Evolutionary conservation across 1,140 invertebrate genomes (phyloP).

Genomic region (Aleiodes sp.): DNA sequence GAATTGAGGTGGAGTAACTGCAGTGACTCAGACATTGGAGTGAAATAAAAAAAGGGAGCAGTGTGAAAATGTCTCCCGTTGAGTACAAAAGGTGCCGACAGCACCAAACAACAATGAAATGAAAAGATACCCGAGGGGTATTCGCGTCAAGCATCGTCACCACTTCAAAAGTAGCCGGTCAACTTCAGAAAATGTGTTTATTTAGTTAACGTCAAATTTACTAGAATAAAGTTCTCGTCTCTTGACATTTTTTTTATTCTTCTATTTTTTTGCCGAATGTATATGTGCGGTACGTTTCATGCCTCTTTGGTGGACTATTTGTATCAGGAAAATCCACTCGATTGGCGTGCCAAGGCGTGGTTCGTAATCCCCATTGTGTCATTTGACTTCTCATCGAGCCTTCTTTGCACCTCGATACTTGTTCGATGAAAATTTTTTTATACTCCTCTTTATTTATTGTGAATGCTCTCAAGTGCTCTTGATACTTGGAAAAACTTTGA

Average conservation of each 20-base stretch:
- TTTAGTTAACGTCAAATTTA: slow-evolving; percentile 66
- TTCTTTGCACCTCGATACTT: neutral
- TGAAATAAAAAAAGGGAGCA: neutral
- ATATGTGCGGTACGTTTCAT: slow-evolving; percentile 25
- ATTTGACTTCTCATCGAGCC: slow-evolving; percentile 34
- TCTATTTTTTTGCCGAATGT: neutral
- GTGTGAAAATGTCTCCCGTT: neutral
- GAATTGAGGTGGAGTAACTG: neutral
- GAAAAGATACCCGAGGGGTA: slow-evolving; percentile 34
- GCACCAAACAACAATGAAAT: slow-evolving; percentile 40
- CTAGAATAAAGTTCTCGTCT: slow-evolving; percentile 38
- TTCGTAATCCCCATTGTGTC: slow-evolving; percentile 44
- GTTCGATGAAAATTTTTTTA: slow-evolving; percentile 10
- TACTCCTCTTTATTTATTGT: neutral
- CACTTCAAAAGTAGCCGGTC: slow-evolving; percentile 63
- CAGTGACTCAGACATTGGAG: neutral
- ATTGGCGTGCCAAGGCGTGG: slow-evolving; percentile 56
- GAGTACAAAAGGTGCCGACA: slow-evolving; percentile 47
- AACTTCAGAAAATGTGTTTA: slow-evolving; percentile 60
- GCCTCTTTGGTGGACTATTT: slow-evolving; percentile 39
- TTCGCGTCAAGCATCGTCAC: slow-evolving; percentile 48
- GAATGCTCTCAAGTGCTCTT: neutral
- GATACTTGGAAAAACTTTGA: neutral
- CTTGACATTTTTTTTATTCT: too few species aligned
- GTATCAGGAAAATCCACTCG: slow-evolving; percentile 47